phyloP scores from a whole-genome alignment of 1,140 invertebrate genomes.

The Leptinotarsa undecemlineata region DNA sequence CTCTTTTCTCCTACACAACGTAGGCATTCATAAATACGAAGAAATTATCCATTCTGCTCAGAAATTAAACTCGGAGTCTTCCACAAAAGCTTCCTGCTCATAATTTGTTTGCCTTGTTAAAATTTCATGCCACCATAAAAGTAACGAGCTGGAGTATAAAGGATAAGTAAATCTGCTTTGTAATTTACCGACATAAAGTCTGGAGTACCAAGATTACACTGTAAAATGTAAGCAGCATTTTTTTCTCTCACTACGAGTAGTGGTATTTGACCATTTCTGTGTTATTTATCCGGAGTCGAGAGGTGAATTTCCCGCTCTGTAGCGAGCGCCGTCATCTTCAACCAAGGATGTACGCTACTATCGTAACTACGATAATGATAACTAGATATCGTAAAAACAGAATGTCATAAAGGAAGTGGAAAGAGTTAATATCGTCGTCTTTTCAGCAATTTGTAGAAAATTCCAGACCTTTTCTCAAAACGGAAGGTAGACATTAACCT shows the following conservation, averaged over 20 bases:
- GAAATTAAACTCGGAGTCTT: too few species aligned
- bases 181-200: slow-evolving; percentile 4
- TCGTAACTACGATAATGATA: slow-evolving; percentile 20
- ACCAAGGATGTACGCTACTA: neutral
- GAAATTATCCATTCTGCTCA: too few species aligned
- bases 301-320: too few species aligned
- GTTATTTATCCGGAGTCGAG: neutral
- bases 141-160: neutral
- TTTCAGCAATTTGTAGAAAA: slow-evolving; percentile 48
- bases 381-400: slow-evolving; percentile 14
- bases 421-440: slow-evolving; percentile 47
- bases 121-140: neutral
- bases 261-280: neutral
- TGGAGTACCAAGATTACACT: neutral
- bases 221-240: too few species aligned
- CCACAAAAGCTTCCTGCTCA: too few species aligned
- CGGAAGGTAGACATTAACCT: slow-evolving; percentile 49
- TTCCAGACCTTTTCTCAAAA: slow-evolving; percentile 44
- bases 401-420: slow-evolving; percentile 38
- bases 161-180: neutral
- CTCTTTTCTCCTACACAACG: too few species aligned
- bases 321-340: neutral
- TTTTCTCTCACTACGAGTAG: too few species aligned
- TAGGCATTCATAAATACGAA: too few species aligned
- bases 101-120: too few species aligned